Base-by-base conservation (phyloP, 1,140 invertebrate genomes). In the Drosophila nebulosa region DNA sequence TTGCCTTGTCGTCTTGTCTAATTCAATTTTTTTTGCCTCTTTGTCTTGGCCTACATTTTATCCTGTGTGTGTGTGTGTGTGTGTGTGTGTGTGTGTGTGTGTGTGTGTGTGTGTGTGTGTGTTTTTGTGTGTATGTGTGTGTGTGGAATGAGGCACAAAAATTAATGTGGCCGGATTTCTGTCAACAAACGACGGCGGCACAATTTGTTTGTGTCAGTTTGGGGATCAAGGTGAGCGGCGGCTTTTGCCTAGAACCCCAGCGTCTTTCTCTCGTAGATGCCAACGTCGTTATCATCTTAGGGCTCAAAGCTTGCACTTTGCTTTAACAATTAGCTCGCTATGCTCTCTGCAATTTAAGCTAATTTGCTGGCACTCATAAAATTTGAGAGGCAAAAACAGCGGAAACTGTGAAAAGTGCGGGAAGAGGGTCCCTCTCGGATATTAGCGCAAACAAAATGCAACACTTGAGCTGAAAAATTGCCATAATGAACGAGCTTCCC, bases 391-490 rank as follows among this genome's bases (percentile, higher is more conserved):
- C 56, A 22, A 74, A 64, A 66, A 61, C 52, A 24, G 46, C 55
- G 57, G 68, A 27, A 58, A 57, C 12, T 46, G 66, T 61, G 67
- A 60, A 55, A 57, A 24, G 60, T n/a, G 30, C 5, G n/a, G 12
- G 32, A 36, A 16, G 1, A 5, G 46, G 53, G 10, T 36, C 24
- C 39, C 62, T 65, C 64, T 69, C 73, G 81, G 81, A 86, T 88
- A 86, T 86, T 88, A 86, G 78, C 70, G 81, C 83, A 86, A 86
- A 86, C 83, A 86, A 86, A 86, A 86, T 86, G 81, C 81, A 86
- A 88, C 83, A 86, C 83, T 86, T 81, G 78, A 86, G 81, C 83
- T 86, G 81, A 86, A 88, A 86, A 86, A 86, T 86, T 86, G 71
- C 78, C 81, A 83, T 86, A 86, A 86, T 81, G 81, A 86, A 78